Conservation (phyloP, 2,888 invertebrate genomes). For the Acleris emargana region DNA sequence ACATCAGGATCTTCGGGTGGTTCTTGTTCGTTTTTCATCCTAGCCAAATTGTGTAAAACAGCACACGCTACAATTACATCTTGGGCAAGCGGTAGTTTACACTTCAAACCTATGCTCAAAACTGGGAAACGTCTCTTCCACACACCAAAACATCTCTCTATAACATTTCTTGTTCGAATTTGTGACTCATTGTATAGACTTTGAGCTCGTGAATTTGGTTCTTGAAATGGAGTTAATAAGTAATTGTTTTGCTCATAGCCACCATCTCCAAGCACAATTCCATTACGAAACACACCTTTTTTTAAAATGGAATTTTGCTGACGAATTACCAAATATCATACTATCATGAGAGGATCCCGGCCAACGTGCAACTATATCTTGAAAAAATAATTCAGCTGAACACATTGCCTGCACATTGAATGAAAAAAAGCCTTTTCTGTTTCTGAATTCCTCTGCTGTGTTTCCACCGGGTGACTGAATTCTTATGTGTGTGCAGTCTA, state of each 20-base stretch:
- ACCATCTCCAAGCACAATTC: constrained; percentile 3
- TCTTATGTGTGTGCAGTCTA: constrained; percentile 25
- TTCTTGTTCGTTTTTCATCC: neutral
- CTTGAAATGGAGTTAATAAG: constrained; percentile 30
- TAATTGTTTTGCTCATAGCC: constrained; percentile 35
- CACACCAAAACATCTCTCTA: constrained; percentile 37
- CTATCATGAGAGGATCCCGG: constrained; percentile 38
- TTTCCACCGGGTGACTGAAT: constrained; percentile 37
- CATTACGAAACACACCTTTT: constrained; percentile 14
- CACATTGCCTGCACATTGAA: constrained; percentile 1
- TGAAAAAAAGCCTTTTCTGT: constrained; percentile 25
- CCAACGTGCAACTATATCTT: constrained; percentile 3
- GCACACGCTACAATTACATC: constrained; percentile 37
- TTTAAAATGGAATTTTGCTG: constrained; percentile 17
- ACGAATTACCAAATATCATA: constrained; percentile 30
- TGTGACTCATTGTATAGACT: constrained; percentile 36
- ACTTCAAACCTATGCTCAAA: constrained; percentile 37
- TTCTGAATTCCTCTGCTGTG: constrained; percentile 34
- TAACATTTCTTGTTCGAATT: constrained; percentile 29
- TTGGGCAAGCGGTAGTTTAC: constrained; percentile 30
- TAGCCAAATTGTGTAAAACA: constrained; percentile 37
- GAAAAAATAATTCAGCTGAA: neutral
- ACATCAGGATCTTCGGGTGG: neutral
- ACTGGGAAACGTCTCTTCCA: constrained; percentile 32
- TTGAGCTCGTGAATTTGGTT: constrained; percentile 32